These are phyloP conservation scores for Gymnoscopelus braueri DNA, from an alignment of 2,797 vertebrate genomes.

Conservation along the genomic window DNA sequence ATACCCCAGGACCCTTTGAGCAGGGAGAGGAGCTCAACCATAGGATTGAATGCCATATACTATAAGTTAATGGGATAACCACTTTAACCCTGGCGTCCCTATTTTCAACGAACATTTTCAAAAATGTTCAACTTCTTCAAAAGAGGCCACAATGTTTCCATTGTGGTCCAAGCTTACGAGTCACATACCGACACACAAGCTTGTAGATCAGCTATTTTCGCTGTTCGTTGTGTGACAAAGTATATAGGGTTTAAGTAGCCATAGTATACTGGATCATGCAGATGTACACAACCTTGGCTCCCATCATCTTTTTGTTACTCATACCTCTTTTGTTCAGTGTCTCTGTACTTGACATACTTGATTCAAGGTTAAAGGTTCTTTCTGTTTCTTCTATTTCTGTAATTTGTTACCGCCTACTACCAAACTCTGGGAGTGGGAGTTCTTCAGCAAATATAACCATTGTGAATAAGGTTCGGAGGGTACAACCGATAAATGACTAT, in stretches of 20 bases:
- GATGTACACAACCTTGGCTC: constrained; percentile 21
- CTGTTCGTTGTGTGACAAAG: no score
- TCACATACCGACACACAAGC: no score
- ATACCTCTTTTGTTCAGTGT: constrained; percentile 41
- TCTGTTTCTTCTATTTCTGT: constrained; percentile 18
- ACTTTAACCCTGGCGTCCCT: no score
- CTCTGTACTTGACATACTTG: constrained; percentile 17
- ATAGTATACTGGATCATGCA: constrained; percentile 1
- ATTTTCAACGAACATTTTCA: no score
- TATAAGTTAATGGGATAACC: no score
- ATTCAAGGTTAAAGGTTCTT: constrained; percentile 28
- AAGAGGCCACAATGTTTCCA: no score
- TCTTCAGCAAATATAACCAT: constrained; percentile 58
- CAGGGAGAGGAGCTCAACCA: constrained; percentile 29
- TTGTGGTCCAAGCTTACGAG: no score
- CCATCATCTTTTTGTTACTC: constrained; percentile 28
- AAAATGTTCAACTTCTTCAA: no score
- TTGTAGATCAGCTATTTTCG: no score
- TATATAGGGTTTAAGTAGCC: constrained; percentile 36
- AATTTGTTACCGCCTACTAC: constrained; percentile 42
- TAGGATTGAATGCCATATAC: constrained; percentile 33
- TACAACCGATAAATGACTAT: constrained; percentile 53
- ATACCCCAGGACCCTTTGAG: constrained; percentile 50
- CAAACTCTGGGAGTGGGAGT: constrained; percentile 38
- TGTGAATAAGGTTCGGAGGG: constrained; percentile 55